phyloP scores from a whole-genome alignment of 2,113 vertebrate species.

The Poeciliopsis occidentalis region DNA sequence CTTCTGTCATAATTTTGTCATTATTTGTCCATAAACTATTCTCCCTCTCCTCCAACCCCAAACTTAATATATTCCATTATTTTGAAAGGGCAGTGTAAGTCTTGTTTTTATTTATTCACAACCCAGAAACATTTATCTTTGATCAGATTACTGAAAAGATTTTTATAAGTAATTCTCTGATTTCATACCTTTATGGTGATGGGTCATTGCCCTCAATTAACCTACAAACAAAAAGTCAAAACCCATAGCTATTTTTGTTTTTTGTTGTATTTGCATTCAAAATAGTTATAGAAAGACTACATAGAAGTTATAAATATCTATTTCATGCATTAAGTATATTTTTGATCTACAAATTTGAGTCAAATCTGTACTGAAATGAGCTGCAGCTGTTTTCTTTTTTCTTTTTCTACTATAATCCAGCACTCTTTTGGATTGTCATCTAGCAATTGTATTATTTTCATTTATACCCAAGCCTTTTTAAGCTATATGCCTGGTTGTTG shows the following conservation, averaged over 20 bases:
- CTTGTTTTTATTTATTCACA: neutral
- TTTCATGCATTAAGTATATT: neutral
- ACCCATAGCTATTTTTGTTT: neutral
- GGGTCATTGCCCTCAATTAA: neutral
- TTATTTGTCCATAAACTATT: neutral
- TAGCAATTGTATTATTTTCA: neutral
- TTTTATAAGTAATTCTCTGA: neutral
- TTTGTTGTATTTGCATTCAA: neutral
- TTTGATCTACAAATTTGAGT: too few relatives aligned
- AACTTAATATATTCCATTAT: neutral
- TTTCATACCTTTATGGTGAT: neutral
- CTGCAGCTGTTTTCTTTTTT: neutral
- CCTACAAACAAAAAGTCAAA: neutral
- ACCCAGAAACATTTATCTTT: neutral
- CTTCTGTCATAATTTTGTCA: neutral
- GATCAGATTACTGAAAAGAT: neutral
- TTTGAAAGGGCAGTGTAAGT: neutral
- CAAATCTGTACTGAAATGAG: neutral
- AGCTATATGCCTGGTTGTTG: slow-evolving; percentile 23
- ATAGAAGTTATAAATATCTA: neutral
- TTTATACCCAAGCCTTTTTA: neutral
- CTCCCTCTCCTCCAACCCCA: neutral
- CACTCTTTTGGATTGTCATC: neutral
- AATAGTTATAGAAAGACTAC: neutral
- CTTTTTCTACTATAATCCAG: neutral